Evolutionary conservation across 2,888 invertebrate genomes (phyloP), one percentile per base, ranked within the genome.

Genomic region (Bugula neritina): DNA sequence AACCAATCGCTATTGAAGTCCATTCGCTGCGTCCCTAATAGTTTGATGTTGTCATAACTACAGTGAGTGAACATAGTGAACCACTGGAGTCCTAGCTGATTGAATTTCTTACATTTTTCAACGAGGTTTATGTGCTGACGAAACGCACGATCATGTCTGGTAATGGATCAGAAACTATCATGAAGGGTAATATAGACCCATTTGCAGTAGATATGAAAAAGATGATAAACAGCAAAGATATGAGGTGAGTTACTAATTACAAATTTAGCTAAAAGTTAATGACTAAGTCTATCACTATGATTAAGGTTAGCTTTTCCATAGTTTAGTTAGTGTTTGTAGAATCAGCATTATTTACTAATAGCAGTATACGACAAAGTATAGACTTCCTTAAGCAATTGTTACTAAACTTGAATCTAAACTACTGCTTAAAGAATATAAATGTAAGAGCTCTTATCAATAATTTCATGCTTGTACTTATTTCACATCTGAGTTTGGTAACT

Each of bases 141-240:
- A n/a, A n/a, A n/a, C n/a, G n/a, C n/a, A n/a, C n/a, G 31, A 31
- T 3, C 27, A 63, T 63, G 63, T 63, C 63, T 17, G 63, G 63
- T 63, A 35, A 29, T 17, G 54, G 71, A 1, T 29, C 69, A 21
- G 81, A 81, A 72, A 77, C 76, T 31, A 34, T 76, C 2, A 78
- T 81, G 79, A 78, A 76, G 71, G 81, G 81, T 10, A 78, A 80
- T 58, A 74, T 77, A 0, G 70, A 76, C n/a, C 78, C 77, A 23
- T 80, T 80, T 74, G 82, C 81, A 1, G 69, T 74, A 31, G 79
- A 82, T 72, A 81, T 82, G 81, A 82, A 80, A 74, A 79, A 79
- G 72, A 72, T 81, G 52, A 76, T 82, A 17, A 82, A 81, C 71
- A 79, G 76, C 74, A 80, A 80, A 75, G 81, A 82, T 69, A 78